Evolutionary conservation across 2,797 vertebrate genomes (phyloP).

Genomic region (Neomorphus geoffroyi): DNA sequence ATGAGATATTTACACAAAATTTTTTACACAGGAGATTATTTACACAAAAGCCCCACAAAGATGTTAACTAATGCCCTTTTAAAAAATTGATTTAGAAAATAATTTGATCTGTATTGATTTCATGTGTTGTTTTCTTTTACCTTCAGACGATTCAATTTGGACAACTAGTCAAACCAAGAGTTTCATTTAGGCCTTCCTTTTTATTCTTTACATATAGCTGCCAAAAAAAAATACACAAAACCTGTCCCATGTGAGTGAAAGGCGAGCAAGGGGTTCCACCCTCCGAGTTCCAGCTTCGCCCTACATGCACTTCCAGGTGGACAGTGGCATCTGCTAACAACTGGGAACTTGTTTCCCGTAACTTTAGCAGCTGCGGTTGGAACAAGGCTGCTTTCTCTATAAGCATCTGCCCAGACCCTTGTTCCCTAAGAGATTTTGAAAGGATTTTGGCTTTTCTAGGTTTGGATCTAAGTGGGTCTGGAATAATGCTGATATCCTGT

Average conservation of each 20-base stretch:
- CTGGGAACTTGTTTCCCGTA: neutral
- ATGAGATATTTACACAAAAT: neutral
- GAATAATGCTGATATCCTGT: neutral
- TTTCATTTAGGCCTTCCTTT: neutral
- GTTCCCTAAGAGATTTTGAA: neutral
- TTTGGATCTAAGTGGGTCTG: neutral
- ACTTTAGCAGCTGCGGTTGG: neutral
- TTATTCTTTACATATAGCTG: neutral
- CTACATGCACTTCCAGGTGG: neutral
- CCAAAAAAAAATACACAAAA: neutral
- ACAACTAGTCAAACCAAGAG: neutral
- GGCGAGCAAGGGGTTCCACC: neutral
- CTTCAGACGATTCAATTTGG: neutral
- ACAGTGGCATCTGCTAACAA: neutral
- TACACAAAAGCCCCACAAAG: neutral
- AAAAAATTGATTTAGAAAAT: neutral
- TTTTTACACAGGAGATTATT: too few species aligned
- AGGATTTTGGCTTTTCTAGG: neutral
- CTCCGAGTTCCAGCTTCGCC: neutral
- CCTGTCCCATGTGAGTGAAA: fast-evolving
- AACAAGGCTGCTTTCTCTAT: neutral
- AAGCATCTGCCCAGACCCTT: neutral
- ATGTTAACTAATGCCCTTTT: neutral
- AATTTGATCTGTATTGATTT: neutral
- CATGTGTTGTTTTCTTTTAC: neutral